phyloP scores from a whole-genome alignment of 2,113 vertebrate species.

The Eurypyga helias region DNA sequence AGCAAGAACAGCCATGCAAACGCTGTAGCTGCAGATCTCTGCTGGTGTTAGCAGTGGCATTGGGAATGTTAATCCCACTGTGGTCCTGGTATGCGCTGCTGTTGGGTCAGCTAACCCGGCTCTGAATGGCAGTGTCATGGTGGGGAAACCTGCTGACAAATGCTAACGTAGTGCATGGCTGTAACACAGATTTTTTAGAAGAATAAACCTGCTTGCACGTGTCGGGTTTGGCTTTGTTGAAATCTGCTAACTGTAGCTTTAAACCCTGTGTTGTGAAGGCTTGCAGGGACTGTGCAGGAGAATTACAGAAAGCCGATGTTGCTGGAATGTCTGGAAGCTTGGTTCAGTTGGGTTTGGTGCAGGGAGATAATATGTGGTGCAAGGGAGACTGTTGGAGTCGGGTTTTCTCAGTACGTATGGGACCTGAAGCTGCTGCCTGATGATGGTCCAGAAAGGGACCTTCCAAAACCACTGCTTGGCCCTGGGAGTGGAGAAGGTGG shows the following conservation, averaged over 20 bases:
- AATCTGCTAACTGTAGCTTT: not conserved
- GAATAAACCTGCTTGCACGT: not conserved
- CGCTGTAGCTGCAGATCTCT: not conserved
- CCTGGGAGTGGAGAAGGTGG: not conserved
- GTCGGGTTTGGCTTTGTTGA: not conserved
- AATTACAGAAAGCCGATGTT: not conserved
- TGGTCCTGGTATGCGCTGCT: conserved; percentile 1
- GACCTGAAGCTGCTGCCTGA: not conserved
- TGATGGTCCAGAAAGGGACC: not conserved
- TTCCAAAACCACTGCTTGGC: not conserved
- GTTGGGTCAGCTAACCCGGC: not conserved
- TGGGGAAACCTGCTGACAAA: conserved; percentile 48
- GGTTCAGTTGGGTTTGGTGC: not conserved
- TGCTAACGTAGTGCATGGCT: not conserved
- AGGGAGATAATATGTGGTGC: not conserved
- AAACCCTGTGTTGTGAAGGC: not conserved
- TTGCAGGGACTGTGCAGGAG: not conserved
- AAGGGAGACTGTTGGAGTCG: not conserved
- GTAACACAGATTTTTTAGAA: not conserved
- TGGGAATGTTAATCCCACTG: conserved; percentile 55
- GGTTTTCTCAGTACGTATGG: fast-evolving
- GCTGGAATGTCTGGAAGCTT: not conserved
- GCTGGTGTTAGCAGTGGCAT: conserved; percentile 3
- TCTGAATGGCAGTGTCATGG: not conserved
- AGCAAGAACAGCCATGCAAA: not conserved